phyloP scores from a whole-genome alignment of 2,888 invertebrate species.

The Seira sanloemensis region DNA sequence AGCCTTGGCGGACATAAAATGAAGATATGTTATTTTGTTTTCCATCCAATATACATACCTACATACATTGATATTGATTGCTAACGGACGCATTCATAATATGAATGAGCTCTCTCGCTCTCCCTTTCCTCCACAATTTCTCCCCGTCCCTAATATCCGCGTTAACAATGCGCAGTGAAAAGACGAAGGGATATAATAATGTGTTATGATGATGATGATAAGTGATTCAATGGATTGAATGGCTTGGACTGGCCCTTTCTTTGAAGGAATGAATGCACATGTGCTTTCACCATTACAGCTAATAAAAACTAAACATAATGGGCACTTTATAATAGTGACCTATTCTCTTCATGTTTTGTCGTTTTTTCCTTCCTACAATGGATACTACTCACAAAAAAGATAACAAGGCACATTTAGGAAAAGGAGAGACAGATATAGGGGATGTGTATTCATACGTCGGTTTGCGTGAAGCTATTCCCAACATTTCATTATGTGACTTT shows the following conservation, averaged over 20 bases:
- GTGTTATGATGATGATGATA: neutral
- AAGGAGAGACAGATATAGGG: too few relatives aligned
- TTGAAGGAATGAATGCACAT: neutral
- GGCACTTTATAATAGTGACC: too few relatives aligned
- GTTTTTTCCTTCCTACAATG: too few relatives aligned
- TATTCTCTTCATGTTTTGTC: too few relatives aligned
- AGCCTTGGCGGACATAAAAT: too few relatives aligned
- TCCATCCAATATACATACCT: neutral
- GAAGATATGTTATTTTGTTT: neutral
- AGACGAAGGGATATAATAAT: conserved; percentile 24
- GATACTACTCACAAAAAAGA: too few relatives aligned
- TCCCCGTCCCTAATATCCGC: too few relatives aligned
- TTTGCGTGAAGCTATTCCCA: neutral
- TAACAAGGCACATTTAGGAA: too few relatives aligned
- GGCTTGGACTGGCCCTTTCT: too few relatives aligned
- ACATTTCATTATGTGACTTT: neutral
- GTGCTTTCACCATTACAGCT: neutral
- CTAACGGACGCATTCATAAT: neutral
- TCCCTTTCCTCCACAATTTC: too few relatives aligned
- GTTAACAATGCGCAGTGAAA: conserved; percentile 32
- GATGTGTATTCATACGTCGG: too few relatives aligned
- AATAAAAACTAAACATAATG: conserved; percentile 16
- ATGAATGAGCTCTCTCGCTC: neutral
- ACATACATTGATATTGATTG: conserved; percentile 14
- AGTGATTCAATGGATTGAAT: neutral